A percentile compares a stretch with the other conserved stretches of the same genome.
phyloP scores from a whole-genome alignment of 2,888 invertebrate genomes.

The Crocallis elinguaria region DNA sequence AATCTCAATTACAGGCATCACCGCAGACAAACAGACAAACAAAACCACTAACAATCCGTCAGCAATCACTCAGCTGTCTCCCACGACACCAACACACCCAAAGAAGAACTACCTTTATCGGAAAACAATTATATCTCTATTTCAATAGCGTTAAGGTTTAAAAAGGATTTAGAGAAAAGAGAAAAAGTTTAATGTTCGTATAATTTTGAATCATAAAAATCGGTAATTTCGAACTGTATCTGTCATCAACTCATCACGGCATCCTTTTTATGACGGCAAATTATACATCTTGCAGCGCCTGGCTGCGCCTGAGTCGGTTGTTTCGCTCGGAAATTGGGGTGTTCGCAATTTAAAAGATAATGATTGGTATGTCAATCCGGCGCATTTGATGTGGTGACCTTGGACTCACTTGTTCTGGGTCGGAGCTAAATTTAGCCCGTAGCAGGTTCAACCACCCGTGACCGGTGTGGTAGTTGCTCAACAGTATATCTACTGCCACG shows the following conservation, averaged over 20 bases:
- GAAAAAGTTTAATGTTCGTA: conserved; percentile 17
- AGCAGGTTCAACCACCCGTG: conserved; percentile 1
- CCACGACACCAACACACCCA: conserved; percentile 28
- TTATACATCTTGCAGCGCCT: conserved; percentile 47
- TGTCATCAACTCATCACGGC: conserved; percentile 61
- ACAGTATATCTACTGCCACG: too few species aligned
- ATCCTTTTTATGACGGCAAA: conserved; percentile 58
- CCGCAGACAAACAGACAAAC: conserved; percentile 35
- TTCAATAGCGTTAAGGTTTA: not conserved
- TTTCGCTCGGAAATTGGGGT: conserved; percentile 24
- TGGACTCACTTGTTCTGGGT: conserved; percentile 2
- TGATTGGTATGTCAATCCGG: conserved; percentile 36
- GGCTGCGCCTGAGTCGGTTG: conserved; percentile 27
- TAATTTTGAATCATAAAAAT: conserved; percentile 54
- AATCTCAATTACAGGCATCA: conserved; percentile 20
- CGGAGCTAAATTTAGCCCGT: not conserved
- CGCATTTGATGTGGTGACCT: conserved; percentile 22
- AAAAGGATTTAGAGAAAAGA: not conserved
- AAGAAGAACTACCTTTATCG: not conserved
- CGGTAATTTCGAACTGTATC: conserved; percentile 50
- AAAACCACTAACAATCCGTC: conserved; percentile 34
- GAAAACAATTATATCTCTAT: not conserved
- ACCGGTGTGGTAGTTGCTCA: not conserved
- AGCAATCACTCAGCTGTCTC: conserved; percentile 41
- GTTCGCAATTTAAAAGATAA: conserved; percentile 30